Evolutionary conservation across 2,113 vertebrate genomes (phyloP).

Genomic region (Ictidomys tridecemlineatus): DNA sequence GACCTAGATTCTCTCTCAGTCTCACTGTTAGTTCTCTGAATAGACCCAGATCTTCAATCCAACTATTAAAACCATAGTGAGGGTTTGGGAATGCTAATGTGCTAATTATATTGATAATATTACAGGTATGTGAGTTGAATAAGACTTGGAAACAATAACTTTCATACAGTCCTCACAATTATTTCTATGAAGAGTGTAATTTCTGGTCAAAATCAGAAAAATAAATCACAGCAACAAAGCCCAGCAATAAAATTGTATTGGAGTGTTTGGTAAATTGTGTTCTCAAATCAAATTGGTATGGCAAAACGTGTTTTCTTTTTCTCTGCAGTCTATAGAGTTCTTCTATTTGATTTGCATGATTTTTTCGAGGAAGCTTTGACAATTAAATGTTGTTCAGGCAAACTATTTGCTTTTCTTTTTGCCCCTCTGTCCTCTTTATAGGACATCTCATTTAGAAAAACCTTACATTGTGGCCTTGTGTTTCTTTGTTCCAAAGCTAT

Average conservation of each 20-base stretch:
- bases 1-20: constrained; percentile 36
- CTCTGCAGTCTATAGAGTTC: not conserved
- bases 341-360: not conserved
- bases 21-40: constrained; percentile 20
- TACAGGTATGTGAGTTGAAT: not conserved
- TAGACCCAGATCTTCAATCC: not conserved
- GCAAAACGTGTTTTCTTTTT: not conserved
- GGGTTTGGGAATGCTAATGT: not conserved
- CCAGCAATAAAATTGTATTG: not conserved
- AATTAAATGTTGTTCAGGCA: not conserved
- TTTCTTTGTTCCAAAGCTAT: not conserved
- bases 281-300: not conserved
- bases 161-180: not conserved
- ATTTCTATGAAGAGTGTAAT: not conserved
- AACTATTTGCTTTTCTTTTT: not conserved
- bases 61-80: not conserved
- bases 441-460: not conserved
- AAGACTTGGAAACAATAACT: constrained; percentile 16
- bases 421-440: not conserved
- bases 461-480: not conserved
- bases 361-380: not conserved
- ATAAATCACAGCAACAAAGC: not conserved
- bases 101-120: constrained; percentile 3
- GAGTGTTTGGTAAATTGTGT: not conserved
- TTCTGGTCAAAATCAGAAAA: not conserved